Percentiles rank a stretch among this genome's conserved stretches.
phyloP scores from a whole-genome alignment of 2,888 invertebrate species.

The Apodemia zela region DNA sequence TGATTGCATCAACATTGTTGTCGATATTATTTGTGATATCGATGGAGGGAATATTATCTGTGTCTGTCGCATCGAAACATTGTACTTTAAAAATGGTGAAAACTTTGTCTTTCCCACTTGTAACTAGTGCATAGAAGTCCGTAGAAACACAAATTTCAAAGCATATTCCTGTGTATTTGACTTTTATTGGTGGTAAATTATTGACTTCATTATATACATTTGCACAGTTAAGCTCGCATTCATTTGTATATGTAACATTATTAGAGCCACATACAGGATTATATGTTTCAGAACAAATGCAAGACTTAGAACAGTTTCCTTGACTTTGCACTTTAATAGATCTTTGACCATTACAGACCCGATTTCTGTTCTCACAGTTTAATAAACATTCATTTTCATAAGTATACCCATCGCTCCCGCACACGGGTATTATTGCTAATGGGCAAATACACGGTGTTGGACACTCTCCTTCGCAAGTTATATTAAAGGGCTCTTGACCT shows the following conservation, averaged over 20 bases:
- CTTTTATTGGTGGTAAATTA: not conserved
- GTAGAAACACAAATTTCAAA: slow-evolving; percentile 33
- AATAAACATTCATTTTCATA: slow-evolving; percentile 31
- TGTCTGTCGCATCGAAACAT: not conserved
- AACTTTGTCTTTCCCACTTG: not conserved
- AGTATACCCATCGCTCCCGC: slow-evolving; percentile 30
- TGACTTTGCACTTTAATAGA: slow-evolving; percentile 18
- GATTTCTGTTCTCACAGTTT: slow-evolving; percentile 34
- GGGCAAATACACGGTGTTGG: slow-evolving; percentile 26
- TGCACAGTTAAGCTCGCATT: slow-evolving; percentile 19
- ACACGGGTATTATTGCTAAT: slow-evolving; percentile 26
- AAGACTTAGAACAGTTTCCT: slow-evolving; percentile 20
- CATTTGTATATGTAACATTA: not conserved
- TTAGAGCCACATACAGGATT: not conserved
- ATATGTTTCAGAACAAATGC: not conserved
- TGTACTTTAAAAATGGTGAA: not conserved
- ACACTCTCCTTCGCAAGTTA: slow-evolving; percentile 1
- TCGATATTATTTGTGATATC: not conserved
- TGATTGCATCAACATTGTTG: not conserved
- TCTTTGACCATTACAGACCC: slow-evolving; percentile 15
- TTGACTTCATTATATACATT: slow-evolving; percentile 19
- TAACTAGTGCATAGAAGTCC: not conserved
- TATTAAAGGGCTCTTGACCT: not conserved
- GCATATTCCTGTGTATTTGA: slow-evolving; percentile 18
- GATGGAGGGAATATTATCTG: not conserved